Evolutionary conservation across 2,888 invertebrate species (phyloP).

Genomic region (Agonopterix subpropinquella): DNA sequence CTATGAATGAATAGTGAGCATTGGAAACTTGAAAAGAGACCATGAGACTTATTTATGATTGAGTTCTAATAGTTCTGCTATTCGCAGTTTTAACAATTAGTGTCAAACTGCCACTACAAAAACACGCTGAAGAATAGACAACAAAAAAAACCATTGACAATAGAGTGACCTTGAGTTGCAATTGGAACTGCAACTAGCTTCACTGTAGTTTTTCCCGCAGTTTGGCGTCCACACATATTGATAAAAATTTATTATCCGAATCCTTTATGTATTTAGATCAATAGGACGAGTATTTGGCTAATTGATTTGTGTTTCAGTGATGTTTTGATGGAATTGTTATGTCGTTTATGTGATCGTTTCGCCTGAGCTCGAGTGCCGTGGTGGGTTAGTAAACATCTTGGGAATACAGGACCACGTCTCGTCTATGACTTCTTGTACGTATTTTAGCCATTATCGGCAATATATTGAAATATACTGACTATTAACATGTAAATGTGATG

Average conservation of each 20-base stretch:
- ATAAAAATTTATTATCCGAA: constrained; percentile 52
- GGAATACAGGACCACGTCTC: constrained; percentile 71
- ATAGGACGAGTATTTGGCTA: constrained; percentile 34
- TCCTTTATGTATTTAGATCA: constrained; percentile 67
- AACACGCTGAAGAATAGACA: constrained; percentile 12
- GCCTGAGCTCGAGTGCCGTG: constrained; percentile 45
- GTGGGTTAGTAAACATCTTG: constrained; percentile 70
- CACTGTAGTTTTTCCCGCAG: constrained; percentile 73
- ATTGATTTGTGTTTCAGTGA: constrained; percentile 46
- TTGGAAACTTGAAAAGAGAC: no score
- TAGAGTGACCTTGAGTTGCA: constrained; percentile 50
- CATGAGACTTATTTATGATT: no score
- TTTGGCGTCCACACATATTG: constrained; percentile 68
- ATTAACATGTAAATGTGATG: constrained; percentile 21
- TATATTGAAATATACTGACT: constrained; percentile 31
- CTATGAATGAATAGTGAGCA: no score
- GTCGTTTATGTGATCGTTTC: constrained; percentile 52
- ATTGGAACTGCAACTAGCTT: constrained; percentile 48
- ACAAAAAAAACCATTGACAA: constrained; percentile 36
- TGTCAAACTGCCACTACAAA: not conserved
- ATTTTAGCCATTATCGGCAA: constrained; percentile 52
- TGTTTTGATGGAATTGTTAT: constrained; percentile 47
- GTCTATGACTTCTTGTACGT: constrained; percentile 74
- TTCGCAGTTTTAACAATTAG: no score
- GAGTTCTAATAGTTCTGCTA: no score